These are phyloP conservation scores for Gorsachius magnificus DNA, from an alignment of 2,797 vertebrate species.

Conservation along the genomic window DNA sequence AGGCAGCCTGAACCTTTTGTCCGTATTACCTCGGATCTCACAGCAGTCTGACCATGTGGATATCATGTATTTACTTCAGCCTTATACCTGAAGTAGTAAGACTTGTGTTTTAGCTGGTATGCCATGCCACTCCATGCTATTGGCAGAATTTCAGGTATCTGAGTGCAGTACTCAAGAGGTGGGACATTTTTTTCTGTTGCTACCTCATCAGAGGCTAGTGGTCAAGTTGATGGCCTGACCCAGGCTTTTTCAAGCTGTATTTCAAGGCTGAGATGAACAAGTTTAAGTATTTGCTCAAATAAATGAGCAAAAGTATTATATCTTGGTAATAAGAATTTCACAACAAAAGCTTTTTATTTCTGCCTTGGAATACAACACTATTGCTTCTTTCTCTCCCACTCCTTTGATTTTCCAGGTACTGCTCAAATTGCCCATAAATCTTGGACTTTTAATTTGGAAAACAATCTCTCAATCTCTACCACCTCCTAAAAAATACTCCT, in stretches of 20 bases:
- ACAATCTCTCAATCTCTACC: conserved; percentile 17
- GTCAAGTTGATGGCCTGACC: background rate
- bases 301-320: conserved; percentile 36
- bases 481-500: background rate
- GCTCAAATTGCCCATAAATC: conserved; percentile 42
- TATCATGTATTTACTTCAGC: background rate
- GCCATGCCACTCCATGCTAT: background rate
- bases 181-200: background rate
- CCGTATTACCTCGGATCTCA: background rate
- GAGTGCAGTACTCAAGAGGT: background rate
- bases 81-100: background rate
- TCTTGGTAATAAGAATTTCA: conserved; percentile 18
- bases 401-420: conserved; percentile 33
- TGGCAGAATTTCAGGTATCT: background rate
- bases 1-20: background rate
- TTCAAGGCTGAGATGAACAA: conserved; percentile 10
- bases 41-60: background rate
- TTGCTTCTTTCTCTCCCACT: background rate
- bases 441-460: conserved; percentile 36
- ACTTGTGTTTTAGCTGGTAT: background rate
- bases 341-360: conserved; percentile 41
- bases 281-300: conserved; percentile 3
- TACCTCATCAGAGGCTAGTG: background rate
- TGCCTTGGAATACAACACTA: background rate
- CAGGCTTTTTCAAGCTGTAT: background rate